These are phyloP conservation scores for Onychomys leucogaster DNA, from an alignment of 2,797 vertebrate genomes.

Conservation along the genomic window DNA sequence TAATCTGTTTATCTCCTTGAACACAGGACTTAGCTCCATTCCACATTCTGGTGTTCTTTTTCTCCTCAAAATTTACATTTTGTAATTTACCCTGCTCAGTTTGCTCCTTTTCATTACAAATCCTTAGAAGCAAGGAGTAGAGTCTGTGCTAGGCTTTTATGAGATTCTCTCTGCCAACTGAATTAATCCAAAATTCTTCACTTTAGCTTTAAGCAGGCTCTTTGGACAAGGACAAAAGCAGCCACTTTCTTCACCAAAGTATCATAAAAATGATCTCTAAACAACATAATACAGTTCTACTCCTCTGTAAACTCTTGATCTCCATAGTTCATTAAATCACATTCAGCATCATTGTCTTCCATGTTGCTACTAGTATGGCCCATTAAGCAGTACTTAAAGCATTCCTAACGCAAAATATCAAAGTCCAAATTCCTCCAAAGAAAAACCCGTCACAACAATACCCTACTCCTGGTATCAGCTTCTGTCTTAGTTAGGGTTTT, in stretches of 20 bases:
- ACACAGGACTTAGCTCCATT: too few relatives aligned
- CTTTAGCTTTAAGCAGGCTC: too few relatives aligned
- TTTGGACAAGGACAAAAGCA: too few relatives aligned
- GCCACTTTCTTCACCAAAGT: not conserved
- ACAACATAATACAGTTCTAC: not conserved
- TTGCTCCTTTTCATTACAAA: too few relatives aligned
- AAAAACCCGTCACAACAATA: not conserved
- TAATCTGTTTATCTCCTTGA: too few relatives aligned
- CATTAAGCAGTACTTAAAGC: not conserved
- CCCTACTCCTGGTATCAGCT: not conserved
- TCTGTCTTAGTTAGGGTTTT: not conserved
- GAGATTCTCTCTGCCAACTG: too few relatives aligned
- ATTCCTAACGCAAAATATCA: not conserved
- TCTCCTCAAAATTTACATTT: too few relatives aligned
- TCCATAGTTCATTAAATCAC: not conserved
- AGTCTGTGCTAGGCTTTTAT: too few relatives aligned
- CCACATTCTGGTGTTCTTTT: too few relatives aligned
- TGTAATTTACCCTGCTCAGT: too few relatives aligned
- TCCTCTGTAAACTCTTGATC: not conserved
- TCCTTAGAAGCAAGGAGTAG: too few relatives aligned
- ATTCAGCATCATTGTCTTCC: not conserved
- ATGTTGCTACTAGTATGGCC: not conserved
- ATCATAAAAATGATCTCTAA: not conserved
- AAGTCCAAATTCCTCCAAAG: not conserved
- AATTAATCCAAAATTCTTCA: too few relatives aligned